phyloP scores from a whole-genome alignment of 2,797 vertebrate species.

The Prionace glauca region DNA sequence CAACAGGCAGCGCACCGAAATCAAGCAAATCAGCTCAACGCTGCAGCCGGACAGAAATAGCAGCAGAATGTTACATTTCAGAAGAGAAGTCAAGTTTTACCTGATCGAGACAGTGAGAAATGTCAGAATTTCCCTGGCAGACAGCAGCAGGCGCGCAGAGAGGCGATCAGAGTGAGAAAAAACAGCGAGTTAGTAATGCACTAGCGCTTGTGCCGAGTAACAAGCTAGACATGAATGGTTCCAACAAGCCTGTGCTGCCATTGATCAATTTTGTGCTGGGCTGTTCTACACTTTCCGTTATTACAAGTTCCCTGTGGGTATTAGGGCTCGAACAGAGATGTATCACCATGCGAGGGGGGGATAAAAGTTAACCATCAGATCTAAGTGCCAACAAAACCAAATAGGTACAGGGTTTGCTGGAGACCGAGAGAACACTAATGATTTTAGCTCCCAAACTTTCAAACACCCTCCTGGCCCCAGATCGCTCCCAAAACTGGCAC shows the following conservation, averaged over 20 bases:
- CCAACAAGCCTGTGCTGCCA: not conserved
- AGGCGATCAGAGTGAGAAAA: not conserved
- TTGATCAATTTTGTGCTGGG: not conserved
- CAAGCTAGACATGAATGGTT: not conserved
- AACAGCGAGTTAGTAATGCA: not conserved
- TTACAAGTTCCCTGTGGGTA: conserved; percentile 17
- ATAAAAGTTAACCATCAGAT: not conserved
- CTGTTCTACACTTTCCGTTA: conserved; percentile 22
- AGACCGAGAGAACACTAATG: not conserved
- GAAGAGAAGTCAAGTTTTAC: conserved; percentile 28
- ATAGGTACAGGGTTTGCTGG: too few species aligned
- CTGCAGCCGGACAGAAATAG: not conserved
- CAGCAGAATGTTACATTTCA: conserved; percentile 13
- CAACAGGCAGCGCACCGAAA: not conserved
- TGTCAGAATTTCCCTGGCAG: not conserved
- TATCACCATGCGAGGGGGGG: not conserved
- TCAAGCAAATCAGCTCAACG: not conserved
- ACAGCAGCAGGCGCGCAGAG: not conserved
- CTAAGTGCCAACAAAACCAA: not conserved
- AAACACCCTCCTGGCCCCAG: not conserved
- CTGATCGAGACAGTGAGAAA: not conserved
- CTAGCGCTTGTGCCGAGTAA: too few species aligned
- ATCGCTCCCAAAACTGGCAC: not conserved
- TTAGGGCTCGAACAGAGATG: not conserved
- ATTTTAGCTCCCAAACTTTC: conserved; percentile 6